A percentile compares a stretch with the other conserved stretches of the same genome.
phyloP scores from a whole-genome alignment of 2,797 vertebrate genomes.

The Otolemur crassicaudatus region DNA sequence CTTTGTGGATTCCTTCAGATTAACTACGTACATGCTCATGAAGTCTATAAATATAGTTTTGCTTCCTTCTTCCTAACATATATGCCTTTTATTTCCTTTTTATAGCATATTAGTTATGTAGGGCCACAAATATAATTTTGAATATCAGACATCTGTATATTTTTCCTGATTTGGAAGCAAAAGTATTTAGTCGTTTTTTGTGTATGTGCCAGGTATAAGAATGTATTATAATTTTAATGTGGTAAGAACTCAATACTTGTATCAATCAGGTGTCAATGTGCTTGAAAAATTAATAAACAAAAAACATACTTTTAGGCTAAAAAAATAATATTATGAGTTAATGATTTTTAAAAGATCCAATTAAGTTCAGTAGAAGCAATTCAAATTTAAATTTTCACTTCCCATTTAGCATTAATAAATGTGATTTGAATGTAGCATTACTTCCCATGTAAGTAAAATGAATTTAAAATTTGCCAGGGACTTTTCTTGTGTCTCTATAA shows the following conservation, averaged over 20 bases:
- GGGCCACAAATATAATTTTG: not conserved
- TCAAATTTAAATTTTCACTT: no score
- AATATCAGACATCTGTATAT: not conserved
- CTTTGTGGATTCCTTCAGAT: not conserved
- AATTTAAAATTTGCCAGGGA: not conserved
- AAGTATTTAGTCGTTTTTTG: not conserved
- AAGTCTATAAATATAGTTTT: not conserved
- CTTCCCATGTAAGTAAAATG: not conserved
- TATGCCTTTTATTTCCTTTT: not conserved
- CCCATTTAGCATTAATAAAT: not conserved
- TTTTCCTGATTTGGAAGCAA: not conserved
- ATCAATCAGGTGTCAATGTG: not conserved
- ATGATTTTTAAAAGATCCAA: no score
- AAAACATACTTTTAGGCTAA: no score
- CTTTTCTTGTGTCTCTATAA: not conserved
- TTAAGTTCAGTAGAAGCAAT: no score
- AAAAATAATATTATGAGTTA: no score
- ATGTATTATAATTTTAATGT: not conserved
- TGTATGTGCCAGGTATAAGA: not conserved
- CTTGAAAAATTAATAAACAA: not conserved
- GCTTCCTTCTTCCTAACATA: not conserved
- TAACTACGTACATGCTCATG: not conserved
- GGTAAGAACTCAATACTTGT: not conserved
- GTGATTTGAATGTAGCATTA: not conserved
- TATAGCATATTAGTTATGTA: not conserved